Evolutionary conservation across 2,888 invertebrate genomes (phyloP).

Genomic region (Latrodectus elegans): DNA sequence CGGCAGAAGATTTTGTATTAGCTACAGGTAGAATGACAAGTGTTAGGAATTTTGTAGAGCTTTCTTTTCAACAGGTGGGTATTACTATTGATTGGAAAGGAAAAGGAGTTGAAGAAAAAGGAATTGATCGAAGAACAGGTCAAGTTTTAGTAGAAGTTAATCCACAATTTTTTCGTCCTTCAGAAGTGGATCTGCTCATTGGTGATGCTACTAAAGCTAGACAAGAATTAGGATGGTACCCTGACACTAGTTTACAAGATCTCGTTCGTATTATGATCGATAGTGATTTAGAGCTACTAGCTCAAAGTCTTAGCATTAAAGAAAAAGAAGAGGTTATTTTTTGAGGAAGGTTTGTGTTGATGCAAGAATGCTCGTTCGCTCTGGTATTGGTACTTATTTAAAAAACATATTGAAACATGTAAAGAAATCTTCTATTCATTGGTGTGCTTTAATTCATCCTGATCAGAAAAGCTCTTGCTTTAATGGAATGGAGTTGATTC

Average conservation of each 20-base stretch:
- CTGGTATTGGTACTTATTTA: no score
- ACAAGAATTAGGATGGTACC: not conserved
- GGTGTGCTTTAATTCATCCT: no score
- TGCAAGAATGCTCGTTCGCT: no score
- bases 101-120: no score
- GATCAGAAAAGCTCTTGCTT: no score
- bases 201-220: not conserved
- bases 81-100: not conserved
- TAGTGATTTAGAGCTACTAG: not conserved
- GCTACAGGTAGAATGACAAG: conserved; percentile 75
- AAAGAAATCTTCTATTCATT: no score
- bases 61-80: not conserved
- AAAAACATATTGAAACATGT: no score
- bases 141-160: not conserved
- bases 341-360: no score
- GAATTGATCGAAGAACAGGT: no score
- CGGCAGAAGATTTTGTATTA: conserved; percentile 75
- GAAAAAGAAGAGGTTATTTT: no score
- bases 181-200: not conserved
- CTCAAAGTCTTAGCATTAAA: no score
- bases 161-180: not conserved
- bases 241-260: not conserved
- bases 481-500: no score
- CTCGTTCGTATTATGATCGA: not conserved
- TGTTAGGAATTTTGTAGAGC: conserved; percentile 71